Evolutionary conservation across 2,113 vertebrate genomes (phyloP).

Genomic region (Tauraco erythrolophus): DNA sequence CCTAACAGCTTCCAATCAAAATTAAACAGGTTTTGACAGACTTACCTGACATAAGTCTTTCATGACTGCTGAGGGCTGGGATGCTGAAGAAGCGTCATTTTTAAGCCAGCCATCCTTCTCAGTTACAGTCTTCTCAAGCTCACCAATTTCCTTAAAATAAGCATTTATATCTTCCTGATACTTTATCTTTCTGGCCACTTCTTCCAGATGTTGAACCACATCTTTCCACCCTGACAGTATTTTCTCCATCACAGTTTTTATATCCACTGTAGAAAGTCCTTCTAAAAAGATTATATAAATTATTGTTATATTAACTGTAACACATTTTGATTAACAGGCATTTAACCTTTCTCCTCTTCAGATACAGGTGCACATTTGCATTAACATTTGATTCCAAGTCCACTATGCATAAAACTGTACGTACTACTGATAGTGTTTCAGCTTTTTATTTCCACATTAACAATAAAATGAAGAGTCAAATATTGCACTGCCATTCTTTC

Average conservation of each 20-base stretch:
- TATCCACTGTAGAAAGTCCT: constrained; percentile 73
- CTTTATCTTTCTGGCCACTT: constrained; percentile 75
- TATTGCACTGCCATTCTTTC: not conserved
- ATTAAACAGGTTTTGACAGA: not conserved
- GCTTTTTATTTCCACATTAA: not conserved
- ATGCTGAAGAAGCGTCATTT: not conserved
- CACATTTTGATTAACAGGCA: not conserved
- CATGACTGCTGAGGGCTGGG: constrained; percentile 57
- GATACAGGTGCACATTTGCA: not conserved
- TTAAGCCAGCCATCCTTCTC: constrained; percentile 84
- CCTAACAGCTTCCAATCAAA: not conserved
- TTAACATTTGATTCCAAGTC: not conserved
- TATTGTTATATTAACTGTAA: not conserved
- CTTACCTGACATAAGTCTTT: constrained; percentile 85
- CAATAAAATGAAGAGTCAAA: not conserved
- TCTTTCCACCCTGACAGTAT: constrained; percentile 80
- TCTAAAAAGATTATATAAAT: constrained; percentile 70
- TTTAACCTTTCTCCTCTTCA: not conserved
- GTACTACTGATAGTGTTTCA: not conserved
- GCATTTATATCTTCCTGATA: constrained; percentile 80
- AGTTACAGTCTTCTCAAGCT: constrained; percentile 76
- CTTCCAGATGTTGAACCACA: constrained; percentile 76
- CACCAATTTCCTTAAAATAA: constrained; percentile 79
- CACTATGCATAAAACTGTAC: not conserved
- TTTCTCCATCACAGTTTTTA: constrained; percentile 73